These are phyloP conservation scores for Sisyra nigra DNA, from an alignment of 2,888 invertebrate species.

Conservation along the genomic window DNA sequence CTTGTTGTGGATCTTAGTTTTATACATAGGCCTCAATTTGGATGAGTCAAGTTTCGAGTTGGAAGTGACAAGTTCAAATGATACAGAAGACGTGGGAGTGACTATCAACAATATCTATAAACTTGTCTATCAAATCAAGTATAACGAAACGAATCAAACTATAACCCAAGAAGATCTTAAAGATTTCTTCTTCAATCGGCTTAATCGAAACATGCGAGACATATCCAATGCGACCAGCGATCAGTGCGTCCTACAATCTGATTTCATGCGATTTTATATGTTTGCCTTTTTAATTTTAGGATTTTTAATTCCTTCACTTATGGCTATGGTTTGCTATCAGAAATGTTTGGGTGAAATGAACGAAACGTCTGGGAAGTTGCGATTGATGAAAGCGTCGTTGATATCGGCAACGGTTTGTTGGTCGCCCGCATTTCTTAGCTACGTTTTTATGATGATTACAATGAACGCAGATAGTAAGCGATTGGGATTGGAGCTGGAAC, in stretches of 20 bases:
- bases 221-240: too few species aligned
- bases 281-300: conserved; percentile 18
- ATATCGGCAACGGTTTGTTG: conserved; percentile 19
- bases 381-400: conserved; percentile 14
- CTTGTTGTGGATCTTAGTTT: conserved; percentile 1
- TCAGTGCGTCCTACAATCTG: conserved; percentile 4
- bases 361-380: not conserved
- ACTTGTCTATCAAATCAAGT: conserved; percentile 2
- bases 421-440: conserved; percentile 22
- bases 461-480: too few species aligned
- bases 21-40: not conserved
- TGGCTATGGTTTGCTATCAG: not conserved
- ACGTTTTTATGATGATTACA: conserved; percentile 13
- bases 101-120: conserved; percentile 13
- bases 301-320: conserved; percentile 16
- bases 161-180: conserved; percentile 11
- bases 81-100: conserved; percentile 13
- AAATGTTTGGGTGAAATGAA: too few species aligned
- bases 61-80: not conserved
- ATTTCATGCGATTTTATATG: conserved; percentile 18
- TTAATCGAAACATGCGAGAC: conserved; percentile 3
- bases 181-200: conserved; percentile 8
- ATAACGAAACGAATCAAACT: conserved; percentile 10
- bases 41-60: not conserved
- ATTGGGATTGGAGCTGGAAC: too few species aligned